Evolutionary conservation across 2,888 invertebrate genomes (phyloP), one percentile per base, ranked within the genome.

Genomic region (Chromoteleia sp.): DNA sequence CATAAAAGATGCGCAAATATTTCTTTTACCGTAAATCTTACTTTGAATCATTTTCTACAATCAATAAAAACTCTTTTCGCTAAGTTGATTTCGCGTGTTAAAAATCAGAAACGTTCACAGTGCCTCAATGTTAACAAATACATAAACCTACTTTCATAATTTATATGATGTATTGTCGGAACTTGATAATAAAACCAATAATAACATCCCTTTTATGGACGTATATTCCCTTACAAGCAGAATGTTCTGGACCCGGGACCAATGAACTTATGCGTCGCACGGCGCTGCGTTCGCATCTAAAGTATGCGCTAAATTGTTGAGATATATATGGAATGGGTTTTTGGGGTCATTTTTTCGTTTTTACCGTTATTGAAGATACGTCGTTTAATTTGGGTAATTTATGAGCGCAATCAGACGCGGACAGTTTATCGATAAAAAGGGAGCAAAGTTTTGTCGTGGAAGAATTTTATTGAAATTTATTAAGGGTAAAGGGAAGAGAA

Each of bases 301-400:
- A 74, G 63, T 33, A 54, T 63, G 63, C 45, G 63, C 45, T 74
- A 61, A 63, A 74, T 63, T 39, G 56, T 33, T 63, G 12, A 21
- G 65, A n/a, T 39, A 50, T 65, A 65, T 29, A 30, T 58, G 39
- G 59, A 50, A 58, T 52, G 41, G 48, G 39, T 43, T 59, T 76
- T 68, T 68, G 48, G 45, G 50, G 50, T 41, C 67, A 67, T 48
- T 77, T 67, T 43, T 76, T 70, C 12, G 41, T 70, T 61, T 68
- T 76, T 43, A 54, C 19, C 15, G 61, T 61, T 76, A 68, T 76
- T 52, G 54, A 45, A 54, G 52, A 45, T 45, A 54, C 45, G 61
- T 36, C 33, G 41, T 63, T 77, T 71, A 56, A 77, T 77, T 77
- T 59, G 63, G 58, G 33, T 63, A 79, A 79, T 74, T 79, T 79